Conservation (phyloP, 2,113 vertebrate species). For the Rhagologus leucostigma region DNA sequence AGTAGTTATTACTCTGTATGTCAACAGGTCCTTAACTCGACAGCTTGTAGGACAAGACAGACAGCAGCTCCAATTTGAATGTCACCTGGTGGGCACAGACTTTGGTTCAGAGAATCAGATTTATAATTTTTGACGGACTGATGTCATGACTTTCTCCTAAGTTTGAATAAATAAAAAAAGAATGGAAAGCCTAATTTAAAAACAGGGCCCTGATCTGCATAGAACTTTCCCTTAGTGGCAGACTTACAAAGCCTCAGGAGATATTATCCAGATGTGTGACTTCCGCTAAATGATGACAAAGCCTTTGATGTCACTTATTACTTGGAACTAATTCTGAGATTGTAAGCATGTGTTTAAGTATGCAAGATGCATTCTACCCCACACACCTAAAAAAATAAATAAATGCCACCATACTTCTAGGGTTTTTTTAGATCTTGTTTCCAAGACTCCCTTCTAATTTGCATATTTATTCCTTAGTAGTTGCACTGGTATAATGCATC, state of each 20-base stretch:
- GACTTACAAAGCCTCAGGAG: neutral
- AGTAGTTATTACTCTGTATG: neutral
- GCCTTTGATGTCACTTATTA: neutral
- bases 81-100: neutral
- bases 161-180: neutral
- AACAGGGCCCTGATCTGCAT: neutral
- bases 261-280: neutral
- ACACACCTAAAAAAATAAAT: neutral
- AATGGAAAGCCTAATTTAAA: neutral
- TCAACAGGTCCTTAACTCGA: accelerated
- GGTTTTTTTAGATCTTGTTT: neutral
- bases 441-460: neutral
- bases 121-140: neutral
- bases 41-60: neutral
- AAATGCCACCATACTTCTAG: neutral
- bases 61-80: neutral
- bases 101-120: neutral
- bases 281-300: neutral
- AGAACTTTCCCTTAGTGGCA: neutral
- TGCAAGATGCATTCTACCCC: neutral
- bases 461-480: neutral
- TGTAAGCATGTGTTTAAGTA: neutral
- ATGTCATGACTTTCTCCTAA: neutral
- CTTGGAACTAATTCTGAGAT: neutral
- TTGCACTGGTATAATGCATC: neutral